A percentile compares a stretch with the other conserved stretches of the same genome.
These are phyloP conservation scores for Aphaenogaster ashmeadi DNA, from an alignment of 1,140 invertebrate species.

Conservation along the genomic window DNA sequence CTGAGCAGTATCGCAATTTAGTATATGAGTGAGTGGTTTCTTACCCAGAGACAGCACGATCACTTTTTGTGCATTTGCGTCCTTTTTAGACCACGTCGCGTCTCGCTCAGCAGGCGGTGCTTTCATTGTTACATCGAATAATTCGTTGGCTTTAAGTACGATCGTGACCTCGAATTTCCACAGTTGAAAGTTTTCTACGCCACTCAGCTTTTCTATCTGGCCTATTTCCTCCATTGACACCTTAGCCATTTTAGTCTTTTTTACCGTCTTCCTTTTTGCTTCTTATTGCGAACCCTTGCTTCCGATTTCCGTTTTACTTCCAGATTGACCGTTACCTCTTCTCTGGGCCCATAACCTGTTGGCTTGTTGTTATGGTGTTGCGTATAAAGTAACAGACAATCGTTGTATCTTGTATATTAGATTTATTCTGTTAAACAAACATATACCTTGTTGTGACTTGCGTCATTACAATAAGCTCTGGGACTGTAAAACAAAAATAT, in stretches of 20 bases:
- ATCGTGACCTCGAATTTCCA: slow-evolving; percentile 18
- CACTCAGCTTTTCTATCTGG: neutral
- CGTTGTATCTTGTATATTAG: too few species aligned
- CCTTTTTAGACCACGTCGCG: neutral
- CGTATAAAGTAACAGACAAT: too few species aligned
- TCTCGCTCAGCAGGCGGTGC: neutral
- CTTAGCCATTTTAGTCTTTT: neutral
- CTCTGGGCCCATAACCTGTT: too few species aligned
- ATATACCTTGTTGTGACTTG: too few species aligned
- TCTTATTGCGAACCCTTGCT: too few species aligned
- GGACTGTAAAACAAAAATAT: too few species aligned
- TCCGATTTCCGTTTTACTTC: too few species aligned
- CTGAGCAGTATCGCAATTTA: slow-evolving; percentile 8
- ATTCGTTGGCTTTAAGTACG: neutral
- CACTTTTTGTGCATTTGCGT: slow-evolving; percentile 11
- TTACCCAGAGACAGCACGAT: neutral
- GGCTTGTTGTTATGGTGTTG: too few species aligned
- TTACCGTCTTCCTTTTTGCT: neutral
- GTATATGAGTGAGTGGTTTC: slow-evolving; percentile 13
- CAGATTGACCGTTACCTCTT: too few species aligned
- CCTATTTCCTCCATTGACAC: neutral
- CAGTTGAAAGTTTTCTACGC: neutral
- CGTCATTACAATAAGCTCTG: too few species aligned
- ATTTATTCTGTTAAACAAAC: too few species aligned
- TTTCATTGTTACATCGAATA: neutral